Conservation (phyloP, 2,797 vertebrate species). For the Perodicticus potto region DNA sequence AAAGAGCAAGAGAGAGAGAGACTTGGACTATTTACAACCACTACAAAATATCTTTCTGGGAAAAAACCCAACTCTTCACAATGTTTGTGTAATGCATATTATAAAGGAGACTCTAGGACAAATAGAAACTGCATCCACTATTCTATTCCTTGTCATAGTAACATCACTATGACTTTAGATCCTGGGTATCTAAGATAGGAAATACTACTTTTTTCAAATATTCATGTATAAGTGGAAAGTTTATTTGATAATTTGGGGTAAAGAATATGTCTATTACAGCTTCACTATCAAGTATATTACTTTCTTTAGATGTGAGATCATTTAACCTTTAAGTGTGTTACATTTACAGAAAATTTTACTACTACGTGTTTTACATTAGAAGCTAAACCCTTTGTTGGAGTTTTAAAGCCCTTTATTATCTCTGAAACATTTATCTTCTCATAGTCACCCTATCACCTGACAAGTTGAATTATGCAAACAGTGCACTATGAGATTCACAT, state of each 20-base stretch:
- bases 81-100: background rate
- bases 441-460: conserved; percentile 2
- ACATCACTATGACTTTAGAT: conserved; percentile 22
- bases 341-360: conserved; percentile 60
- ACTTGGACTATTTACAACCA: background rate
- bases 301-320: background rate
- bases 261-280: conserved; percentile 37
- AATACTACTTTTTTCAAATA: conserved; percentile 22
- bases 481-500: conserved; percentile 1
- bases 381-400: conserved; percentile 40
- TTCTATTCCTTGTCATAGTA: conserved; percentile 47
- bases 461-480: background rate
- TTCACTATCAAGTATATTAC: conserved; percentile 43
- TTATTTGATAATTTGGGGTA: conserved; percentile 48
- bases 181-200: background rate
- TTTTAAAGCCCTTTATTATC: conserved; percentile 51
- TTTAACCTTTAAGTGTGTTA: conserved; percentile 43
- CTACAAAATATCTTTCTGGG: conserved; percentile 19
- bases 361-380: conserved; percentile 46
- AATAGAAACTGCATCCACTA: conserved; percentile 2
- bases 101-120: conserved; percentile 51
- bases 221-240: conserved; percentile 44
- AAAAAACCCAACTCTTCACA: background rate
- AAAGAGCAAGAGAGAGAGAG: background rate
- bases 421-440: conserved; percentile 53